A percentile compares a stretch with the other conserved stretches of the same genome.
Conservation (phyloP, 2,888 invertebrate species). For the Nemotelus pantherinus region DNA sequence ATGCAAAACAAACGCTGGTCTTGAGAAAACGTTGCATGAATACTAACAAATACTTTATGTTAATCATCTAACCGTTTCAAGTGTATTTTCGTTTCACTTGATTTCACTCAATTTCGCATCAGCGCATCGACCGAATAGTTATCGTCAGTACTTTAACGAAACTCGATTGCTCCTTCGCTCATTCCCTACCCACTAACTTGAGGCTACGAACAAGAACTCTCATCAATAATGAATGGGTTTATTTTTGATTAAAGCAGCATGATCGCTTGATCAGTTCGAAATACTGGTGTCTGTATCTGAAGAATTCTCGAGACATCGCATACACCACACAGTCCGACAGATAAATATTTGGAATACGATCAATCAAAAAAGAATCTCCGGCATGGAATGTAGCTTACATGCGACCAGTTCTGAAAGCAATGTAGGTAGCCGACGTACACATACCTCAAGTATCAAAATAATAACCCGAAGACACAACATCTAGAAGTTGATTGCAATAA, state of each 20-base stretch:
- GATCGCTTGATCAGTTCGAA: constrained; percentile 50
- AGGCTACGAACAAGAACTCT: constrained; percentile 14
- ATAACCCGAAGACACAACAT: constrained; percentile 23
- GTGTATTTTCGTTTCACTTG: no score
- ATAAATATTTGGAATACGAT: constrained; percentile 44
- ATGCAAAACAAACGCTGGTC: no score
- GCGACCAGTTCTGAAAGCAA: neutral
- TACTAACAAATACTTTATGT: no score
- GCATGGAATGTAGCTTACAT: neutral
- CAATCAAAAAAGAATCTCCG: constrained; percentile 33
- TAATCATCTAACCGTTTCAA: no score
- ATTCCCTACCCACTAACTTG: neutral
- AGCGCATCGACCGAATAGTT: no score
- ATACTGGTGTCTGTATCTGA: constrained; percentile 17
- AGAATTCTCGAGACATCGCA: constrained; percentile 13
- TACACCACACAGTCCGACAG: constrained; percentile 22
- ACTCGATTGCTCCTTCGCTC: neutral
- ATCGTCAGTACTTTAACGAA: no score
- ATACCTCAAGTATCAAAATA: constrained; percentile 24
- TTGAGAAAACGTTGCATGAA: no score
- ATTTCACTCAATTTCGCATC: no score
- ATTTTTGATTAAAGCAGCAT: constrained; percentile 46
- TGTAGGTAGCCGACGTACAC: constrained; percentile 23
- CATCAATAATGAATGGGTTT: constrained; percentile 43
- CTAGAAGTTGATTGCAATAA: constrained; percentile 3